A percentile compares a stretch with the other conserved stretches of the same genome.
These are phyloP conservation scores for Digitonthophagus gazella DNA, from an alignment of 2,888 invertebrate genomes.

Conservation along the genomic window DNA sequence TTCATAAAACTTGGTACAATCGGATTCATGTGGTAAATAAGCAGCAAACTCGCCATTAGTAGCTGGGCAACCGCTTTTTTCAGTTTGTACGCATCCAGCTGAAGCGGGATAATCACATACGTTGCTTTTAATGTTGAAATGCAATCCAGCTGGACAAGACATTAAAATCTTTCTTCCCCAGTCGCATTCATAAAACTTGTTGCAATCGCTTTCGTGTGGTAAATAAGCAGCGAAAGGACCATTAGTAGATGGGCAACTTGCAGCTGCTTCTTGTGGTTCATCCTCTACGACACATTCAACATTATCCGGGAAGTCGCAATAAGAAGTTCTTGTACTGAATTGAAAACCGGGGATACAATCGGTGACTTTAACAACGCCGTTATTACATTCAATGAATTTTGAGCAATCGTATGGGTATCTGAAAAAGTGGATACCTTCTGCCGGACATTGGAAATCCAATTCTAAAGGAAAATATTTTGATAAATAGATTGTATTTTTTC, in stretches of 20 bases:
- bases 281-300: slow-evolving; percentile 30
- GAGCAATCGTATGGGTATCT: slow-evolving; percentile 15
- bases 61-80: too few relatives aligned
- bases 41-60: background rate
- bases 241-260: background rate
- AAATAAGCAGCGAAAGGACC: background rate
- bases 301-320: slow-evolving; percentile 26
- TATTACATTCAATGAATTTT: slow-evolving; percentile 19
- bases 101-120: background rate
- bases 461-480: background rate
- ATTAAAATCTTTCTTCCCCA: slow-evolving; percentile 2
- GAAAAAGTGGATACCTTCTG: background rate
- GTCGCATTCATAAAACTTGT: background rate
- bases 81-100: too few relatives aligned
- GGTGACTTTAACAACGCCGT: slow-evolving; percentile 15
- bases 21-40: background rate
- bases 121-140: background rate
- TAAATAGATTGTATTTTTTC: too few relatives aligned
- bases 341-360: slow-evolving; percentile 22
- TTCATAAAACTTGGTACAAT: background rate
- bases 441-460: background rate
- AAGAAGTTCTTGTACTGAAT: slow-evolving; percentile 17
- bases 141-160: background rate
- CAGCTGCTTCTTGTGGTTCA: slow-evolving; percentile 34
- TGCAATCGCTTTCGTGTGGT: background rate